Evolutionary conservation across 2,797 vertebrate species (phyloP).

Genomic region (Hoplostethus atlanticus): DNA sequence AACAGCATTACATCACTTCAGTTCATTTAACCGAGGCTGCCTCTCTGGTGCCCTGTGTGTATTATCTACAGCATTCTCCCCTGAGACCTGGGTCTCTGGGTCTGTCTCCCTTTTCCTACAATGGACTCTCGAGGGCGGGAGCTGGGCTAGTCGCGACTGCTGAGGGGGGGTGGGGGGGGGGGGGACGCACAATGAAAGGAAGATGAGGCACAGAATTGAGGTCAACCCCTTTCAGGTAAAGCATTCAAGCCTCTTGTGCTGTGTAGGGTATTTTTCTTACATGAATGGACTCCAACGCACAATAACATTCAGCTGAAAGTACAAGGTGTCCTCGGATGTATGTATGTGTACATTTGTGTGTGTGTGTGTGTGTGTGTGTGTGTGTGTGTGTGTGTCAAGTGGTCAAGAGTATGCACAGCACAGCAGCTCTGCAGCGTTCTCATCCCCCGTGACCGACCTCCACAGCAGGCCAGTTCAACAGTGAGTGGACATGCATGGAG

Average conservation of each 20-base stretch:
- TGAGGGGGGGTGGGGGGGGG: conserved; percentile 12
- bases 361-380: conserved; percentile 6
- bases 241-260: conserved; percentile 37
- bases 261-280: conserved; percentile 11
- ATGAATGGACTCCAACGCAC: conserved; percentile 26
- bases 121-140: conserved; percentile 38
- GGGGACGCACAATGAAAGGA: neutral
- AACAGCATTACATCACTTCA: conserved; percentile 30
- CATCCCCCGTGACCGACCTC: conserved; percentile 40
- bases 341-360: conserved; percentile 1
- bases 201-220: conserved; percentile 9
- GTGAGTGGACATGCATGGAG: neutral
- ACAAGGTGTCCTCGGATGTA: conserved; percentile 49
- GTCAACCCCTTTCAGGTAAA: conserved; percentile 54
- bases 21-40: conserved; percentile 3
- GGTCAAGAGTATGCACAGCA: conserved; percentile 39
- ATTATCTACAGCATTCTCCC: conserved; percentile 39
- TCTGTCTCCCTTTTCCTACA: conserved; percentile 33
- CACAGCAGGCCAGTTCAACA: conserved; percentile 29
- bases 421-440: conserved; percentile 20
- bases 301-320: conserved; percentile 41
- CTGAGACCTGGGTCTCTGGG: conserved; percentile 41
- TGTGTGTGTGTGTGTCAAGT: conserved; percentile 30
- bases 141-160: conserved; percentile 29
- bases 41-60: conserved; percentile 20